Evolutionary conservation across 2,888 invertebrate species (phyloP), one percentile per base, ranked within the genome.

Genomic region (Melieria crassipennis): DNA sequence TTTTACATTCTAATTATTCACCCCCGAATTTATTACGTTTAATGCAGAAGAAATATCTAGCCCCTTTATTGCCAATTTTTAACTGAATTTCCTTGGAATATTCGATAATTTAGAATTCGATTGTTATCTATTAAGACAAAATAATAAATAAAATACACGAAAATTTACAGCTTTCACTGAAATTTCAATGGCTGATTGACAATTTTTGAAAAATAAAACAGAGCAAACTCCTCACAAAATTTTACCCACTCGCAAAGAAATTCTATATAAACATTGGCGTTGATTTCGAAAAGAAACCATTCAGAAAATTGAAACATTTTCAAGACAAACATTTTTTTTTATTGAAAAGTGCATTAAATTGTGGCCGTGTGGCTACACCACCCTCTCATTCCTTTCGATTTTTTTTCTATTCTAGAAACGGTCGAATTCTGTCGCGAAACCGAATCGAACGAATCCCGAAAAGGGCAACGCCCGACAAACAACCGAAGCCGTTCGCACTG

Each of bases 391-490:
- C 9, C 11, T 50, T 50, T 50, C 11, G 9, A 10, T 9, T 50
- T 50, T 50, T 50, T 30, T 30, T 30, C 30, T 30, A 30, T 30
- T 30, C 30, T 30, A 30, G 30, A 30, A 30, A 30, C 30, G 30
- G 30, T 30, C 30, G 30, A 30, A 30, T 30, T 30, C 2, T 30
- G 30, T 30, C 30, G n/a, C 42, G 5, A 52, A 7, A 4, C n/a
- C 52, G 13, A 9, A 9, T 52, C 52, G 13, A 52, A n/a, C 13
- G 30, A 52, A 52, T n/a, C n/a, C 9, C 52, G 16, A 58, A 70
- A 71, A 78, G 78, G 78, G 75, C 79, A 79, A 80, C 80, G 80
- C 80, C 80, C 80, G 13, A 9, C 6, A 5, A 52, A 11, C 52
- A 13, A 52, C 6, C 52, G 7, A 13, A 52, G 5, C 11, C 1